Percentiles rank a stretch among this genome's conserved stretches.
Evolutionary conservation across 2,113 vertebrate species (phyloP).

Genomic region (Ptilorrhoa leucosticta): DNA sequence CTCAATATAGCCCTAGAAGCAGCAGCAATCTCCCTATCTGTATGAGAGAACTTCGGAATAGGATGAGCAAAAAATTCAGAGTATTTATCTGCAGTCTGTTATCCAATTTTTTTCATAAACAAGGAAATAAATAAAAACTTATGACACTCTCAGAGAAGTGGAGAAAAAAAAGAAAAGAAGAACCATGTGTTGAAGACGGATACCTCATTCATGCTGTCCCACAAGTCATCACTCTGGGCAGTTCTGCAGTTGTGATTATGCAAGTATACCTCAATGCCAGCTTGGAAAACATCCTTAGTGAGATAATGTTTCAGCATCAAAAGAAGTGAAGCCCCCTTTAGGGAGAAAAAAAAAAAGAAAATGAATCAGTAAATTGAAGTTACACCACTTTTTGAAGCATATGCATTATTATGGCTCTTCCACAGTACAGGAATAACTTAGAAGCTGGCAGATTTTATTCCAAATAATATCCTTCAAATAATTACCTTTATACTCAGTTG

Average conservation of each 20-base stretch:
- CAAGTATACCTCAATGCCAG: constrained; percentile 83
- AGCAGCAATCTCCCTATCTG: not conserved
- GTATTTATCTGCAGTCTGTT: not conserved
- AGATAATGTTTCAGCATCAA: constrained; percentile 89
- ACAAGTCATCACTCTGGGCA: constrained; percentile 83
- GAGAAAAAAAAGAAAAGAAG: not conserved
- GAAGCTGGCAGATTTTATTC: not conserved
- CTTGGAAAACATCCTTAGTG: constrained; percentile 79
- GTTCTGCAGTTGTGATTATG: constrained; percentile 76
- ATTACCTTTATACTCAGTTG: not conserved
- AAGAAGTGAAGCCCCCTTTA: constrained; percentile 89
- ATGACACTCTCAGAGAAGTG: not conserved
- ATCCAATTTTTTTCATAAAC: not conserved
- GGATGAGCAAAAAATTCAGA: not conserved
- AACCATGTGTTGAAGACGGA: not conserved
- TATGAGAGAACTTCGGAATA: not conserved
- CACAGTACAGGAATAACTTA: not conserved
- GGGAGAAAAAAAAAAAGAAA: not conserved
- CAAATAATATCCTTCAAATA: not conserved
- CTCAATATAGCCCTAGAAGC: not conserved
- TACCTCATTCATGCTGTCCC: constrained; percentile 91
- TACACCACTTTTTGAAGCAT: not conserved
- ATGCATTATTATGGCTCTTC: not conserved
- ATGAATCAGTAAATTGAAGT: not conserved
- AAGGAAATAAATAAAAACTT: not conserved